Evolutionary conservation across 2,797 vertebrate genomes (phyloP).

Genomic region (Hybognathus amarus): DNA sequence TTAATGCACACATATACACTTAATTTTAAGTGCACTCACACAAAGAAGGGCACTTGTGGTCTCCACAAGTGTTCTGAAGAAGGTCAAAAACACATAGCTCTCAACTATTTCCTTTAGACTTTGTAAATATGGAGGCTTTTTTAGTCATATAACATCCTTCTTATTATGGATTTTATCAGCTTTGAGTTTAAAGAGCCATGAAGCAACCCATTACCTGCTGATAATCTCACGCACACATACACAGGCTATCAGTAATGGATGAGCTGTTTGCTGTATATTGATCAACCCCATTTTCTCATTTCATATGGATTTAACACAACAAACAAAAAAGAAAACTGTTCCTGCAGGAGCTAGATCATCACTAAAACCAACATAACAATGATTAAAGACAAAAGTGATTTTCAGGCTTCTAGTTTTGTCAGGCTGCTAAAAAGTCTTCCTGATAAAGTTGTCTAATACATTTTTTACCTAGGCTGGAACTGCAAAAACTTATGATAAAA

Average conservation of each 20-base stretch:
- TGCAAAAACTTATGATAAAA: neutral
- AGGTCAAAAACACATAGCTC: neutral
- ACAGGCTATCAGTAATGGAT: constrained; percentile 46
- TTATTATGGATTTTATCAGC: constrained; percentile 29
- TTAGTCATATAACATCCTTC: constrained; percentile 6
- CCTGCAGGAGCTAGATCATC: neutral
- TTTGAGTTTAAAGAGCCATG: constrained; percentile 38
- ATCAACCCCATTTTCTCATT: constrained; percentile 43
- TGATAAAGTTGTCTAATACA: neutral
- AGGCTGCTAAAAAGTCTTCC: neutral
- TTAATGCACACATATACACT: neutral
- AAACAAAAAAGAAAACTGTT: neutral
- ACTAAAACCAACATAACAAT: constrained; percentile 1
- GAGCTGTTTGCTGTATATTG: constrained; percentile 52
- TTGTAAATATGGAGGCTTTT: neutral
- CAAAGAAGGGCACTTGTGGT: neutral
- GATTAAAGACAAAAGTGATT: neutral
- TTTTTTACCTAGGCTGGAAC: neutral
- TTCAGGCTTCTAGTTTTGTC: neutral
- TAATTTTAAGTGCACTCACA: neutral
- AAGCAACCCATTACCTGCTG: constrained; percentile 42
- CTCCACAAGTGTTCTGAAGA: neutral
- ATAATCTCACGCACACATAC: constrained; percentile 14
- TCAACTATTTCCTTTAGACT: neutral
- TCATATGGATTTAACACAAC: constrained; percentile 33